Base-by-base conservation (phyloP, 2,888 invertebrate species). In the Omphaloscelis lunosa region DNA sequence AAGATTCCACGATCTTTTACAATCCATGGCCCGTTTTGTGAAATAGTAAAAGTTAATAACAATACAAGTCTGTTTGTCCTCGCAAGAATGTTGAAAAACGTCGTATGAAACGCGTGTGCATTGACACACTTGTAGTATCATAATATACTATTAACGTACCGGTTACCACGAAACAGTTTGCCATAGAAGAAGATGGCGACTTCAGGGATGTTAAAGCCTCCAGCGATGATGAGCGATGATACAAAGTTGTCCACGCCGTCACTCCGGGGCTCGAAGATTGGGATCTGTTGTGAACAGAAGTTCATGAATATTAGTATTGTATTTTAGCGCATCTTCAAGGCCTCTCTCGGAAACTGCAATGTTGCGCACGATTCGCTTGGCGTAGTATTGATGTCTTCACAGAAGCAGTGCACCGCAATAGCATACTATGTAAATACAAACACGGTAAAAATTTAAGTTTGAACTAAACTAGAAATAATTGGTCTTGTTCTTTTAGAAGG, bases 171-270 rank as follows among this genome's bases (percentile, higher is more conserved):
- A 92, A 98, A 97, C 4, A 99, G 97, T 91, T 98, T 98, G 91
- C 98, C 98, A 53, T 98, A 98, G 93, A 99, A 99, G 93, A 98
- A 99, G 20, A 99, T 97, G 56, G 99, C 98, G 3, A 99, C 99
- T 96, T 99, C 99, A 0, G 99, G 99, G 85, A 99, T 99, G 80
- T 97, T 97, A 89, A 98, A 98, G 86, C 98, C 98, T 4, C 99
- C 99, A 12, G 99, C 99, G 53, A 99, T 97, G 59, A 99, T 97
- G 23, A 99, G 95, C 0, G 99, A 98, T 0, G 98, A 98, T 27
- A 99, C 97, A 83, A 99, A 98, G 93, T 99, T 99, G 88, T 99
- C 99, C 82, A 98, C 97, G 1, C 99, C 99, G 92, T 99, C 99
- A 88, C 98, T 99, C 39, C 99, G 97, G 0, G 98, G 98, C 93